These are phyloP conservation scores for Nycteola revayana DNA, from an alignment of 2,888 invertebrate genomes.

Conservation along the genomic window DNA sequence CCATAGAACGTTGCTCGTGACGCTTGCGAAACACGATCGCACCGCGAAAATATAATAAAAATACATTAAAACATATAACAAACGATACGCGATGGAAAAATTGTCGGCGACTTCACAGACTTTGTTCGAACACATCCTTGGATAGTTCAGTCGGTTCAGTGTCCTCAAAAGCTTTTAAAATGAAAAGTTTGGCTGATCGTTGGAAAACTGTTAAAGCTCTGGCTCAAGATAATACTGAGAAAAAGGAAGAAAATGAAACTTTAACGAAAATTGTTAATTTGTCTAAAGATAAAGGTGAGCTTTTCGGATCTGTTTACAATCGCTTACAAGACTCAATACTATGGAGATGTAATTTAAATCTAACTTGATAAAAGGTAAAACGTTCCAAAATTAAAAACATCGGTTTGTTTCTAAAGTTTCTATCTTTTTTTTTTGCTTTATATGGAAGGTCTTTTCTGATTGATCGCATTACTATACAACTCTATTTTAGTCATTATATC, in stretches of 20 bases:
- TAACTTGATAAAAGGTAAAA: too few species aligned
- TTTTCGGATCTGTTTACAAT: constrained; percentile 3
- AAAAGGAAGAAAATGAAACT: constrained; percentile 36
- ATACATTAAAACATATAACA: constrained; percentile 2
- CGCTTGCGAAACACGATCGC: constrained; percentile 15
- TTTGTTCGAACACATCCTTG: too few species aligned
- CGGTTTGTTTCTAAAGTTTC: too few species aligned
- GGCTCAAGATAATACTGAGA: constrained; percentile 34
- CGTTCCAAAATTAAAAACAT: too few species aligned
- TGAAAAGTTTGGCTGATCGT: constrained; percentile 55
- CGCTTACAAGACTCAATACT: constrained; percentile 27
- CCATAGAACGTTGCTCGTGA: constrained; percentile 22
- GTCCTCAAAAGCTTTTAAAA: constrained; percentile 16
- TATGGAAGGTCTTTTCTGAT: too few species aligned
- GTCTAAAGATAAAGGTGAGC: constrained; percentile 60
- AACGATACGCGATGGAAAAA: constrained; percentile 24
- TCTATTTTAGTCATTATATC: too few species aligned
- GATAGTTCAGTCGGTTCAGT: too few species aligned
- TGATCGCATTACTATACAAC: too few species aligned
- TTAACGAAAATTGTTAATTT: constrained; percentile 50
- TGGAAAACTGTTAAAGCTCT: constrained; percentile 65
- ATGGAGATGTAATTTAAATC: too few species aligned
- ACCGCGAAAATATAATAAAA: constrained; percentile 10
- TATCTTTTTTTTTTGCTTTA: too few species aligned
- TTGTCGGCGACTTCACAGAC: constrained; percentile 2